Evolutionary conservation across 2,888 invertebrate genomes (phyloP).

Genomic region (Meloe dianella): DNA sequence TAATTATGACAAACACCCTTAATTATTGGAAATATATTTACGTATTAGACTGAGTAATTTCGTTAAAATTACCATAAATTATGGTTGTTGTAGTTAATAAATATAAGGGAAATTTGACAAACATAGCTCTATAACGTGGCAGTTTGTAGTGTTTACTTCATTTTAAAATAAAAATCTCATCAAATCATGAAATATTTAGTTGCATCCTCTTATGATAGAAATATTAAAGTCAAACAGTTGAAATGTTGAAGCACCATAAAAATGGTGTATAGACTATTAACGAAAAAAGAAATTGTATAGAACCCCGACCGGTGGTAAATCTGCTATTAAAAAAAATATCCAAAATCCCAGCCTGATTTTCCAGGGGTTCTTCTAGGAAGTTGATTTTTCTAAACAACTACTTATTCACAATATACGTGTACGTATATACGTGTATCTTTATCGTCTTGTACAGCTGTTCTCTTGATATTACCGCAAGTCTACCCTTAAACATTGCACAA

Average conservation of each 20-base stretch:
- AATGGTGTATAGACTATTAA: background rate
- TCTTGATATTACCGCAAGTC: constrained; percentile 43
- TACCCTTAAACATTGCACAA: constrained; percentile 43
- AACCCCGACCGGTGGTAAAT: background rate
- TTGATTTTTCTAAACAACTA: constrained; percentile 3
- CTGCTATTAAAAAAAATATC: background rate
- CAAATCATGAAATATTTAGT: background rate
- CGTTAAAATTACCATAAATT: background rate
- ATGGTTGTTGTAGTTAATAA: background rate
- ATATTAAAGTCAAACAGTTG: background rate
- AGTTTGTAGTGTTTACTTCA: background rate
- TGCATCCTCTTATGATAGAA: background rate
- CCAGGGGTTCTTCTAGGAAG: constrained; percentile 4
- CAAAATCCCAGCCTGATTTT: background rate
- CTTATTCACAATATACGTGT: background rate
- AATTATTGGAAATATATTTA: background rate
- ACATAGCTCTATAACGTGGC: background rate
- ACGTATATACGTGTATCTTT: constrained; percentile 1
- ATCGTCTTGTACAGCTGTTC: constrained; percentile 20
- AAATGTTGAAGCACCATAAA: background rate
- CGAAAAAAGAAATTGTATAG: background rate
- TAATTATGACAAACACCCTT: background rate
- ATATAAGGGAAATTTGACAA: background rate
- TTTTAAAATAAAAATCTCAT: background rate
- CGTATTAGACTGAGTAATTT: background rate